Evolutionary conservation across 2,888 invertebrate genomes (phyloP).

Genomic region (Pyrrhia umbra): DNA sequence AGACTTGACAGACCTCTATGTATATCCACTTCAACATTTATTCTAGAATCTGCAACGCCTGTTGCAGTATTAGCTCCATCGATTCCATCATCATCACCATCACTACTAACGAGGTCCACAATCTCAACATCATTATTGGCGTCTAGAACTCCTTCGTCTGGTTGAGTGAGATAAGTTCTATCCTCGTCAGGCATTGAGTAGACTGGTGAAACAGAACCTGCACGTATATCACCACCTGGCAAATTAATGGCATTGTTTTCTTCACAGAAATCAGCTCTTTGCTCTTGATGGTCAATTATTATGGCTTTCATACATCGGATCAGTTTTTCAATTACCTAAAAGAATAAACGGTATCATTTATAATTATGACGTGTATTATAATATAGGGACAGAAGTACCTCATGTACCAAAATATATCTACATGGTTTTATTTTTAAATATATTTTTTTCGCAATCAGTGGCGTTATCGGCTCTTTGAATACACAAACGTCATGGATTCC

Average conservation of each 20-base stretch:
- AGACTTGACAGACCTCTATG: conserved; percentile 64
- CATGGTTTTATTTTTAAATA: not conserved
- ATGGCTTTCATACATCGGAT: conserved; percentile 70
- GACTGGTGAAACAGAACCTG: conserved; percentile 61
- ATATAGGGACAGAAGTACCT: not conserved
- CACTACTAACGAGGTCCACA: conserved; percentile 53
- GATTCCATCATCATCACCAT: conserved; percentile 24
- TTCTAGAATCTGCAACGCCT: not conserved
- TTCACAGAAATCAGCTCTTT: not conserved
- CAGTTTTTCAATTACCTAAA: conserved; percentile 81
- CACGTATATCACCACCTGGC: not conserved
- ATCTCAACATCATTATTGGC: conserved; percentile 28
- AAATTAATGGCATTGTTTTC: not conserved
- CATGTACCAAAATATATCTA: not conserved
- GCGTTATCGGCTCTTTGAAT: conserved; percentile 26
- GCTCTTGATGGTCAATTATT: conserved; percentile 64
- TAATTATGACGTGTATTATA: too few species aligned
- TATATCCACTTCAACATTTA: conserved; percentile 45
- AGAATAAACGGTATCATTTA: not conserved
- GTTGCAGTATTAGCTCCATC: conserved; percentile 3
- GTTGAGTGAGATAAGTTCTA: conserved; percentile 53
- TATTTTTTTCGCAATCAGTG: conserved; percentile 26
- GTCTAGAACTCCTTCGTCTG: conserved; percentile 6
- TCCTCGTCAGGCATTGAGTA: conserved; percentile 70
- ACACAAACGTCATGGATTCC: conserved; percentile 16